These are phyloP conservation scores for Arenaria interpres DNA, from an alignment of 2,113 vertebrate species.

Conservation along the genomic window DNA sequence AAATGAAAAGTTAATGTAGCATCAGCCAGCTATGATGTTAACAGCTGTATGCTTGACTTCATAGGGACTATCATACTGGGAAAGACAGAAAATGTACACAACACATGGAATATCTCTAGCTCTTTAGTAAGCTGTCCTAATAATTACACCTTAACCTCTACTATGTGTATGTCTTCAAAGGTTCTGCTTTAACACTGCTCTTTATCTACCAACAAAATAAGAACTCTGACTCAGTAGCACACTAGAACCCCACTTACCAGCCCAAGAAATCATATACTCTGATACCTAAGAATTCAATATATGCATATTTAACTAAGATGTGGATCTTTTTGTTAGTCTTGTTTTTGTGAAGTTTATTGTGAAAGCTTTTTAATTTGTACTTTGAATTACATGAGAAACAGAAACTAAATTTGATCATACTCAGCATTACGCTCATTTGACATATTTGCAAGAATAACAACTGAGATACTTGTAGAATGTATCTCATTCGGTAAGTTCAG, in stretches of 20 bases:
- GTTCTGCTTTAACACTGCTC: neutral
- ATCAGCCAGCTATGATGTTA: neutral
- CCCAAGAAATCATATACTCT: neutral
- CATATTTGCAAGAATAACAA: neutral
- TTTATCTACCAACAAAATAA: neutral
- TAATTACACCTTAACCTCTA: neutral
- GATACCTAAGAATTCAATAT: neutral
- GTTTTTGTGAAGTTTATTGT: neutral
- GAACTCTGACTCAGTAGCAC: neutral
- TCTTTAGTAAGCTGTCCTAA: neutral
- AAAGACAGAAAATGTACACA: neutral
- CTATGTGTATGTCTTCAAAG: accelerated
- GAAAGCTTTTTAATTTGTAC: neutral
- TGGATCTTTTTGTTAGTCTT: neutral
- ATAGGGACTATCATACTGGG: neutral
- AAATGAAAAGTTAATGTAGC: neutral
- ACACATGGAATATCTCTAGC: neutral
- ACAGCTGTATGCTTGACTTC: neutral
- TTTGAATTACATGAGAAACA: neutral
- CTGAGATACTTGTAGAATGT: neutral
- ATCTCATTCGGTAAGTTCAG: neutral
- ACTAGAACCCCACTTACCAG: neutral
- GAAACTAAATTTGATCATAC: neutral
- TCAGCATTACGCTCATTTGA: neutral
- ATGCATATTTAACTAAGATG: neutral